These are phyloP conservation scores for Onychorhynchus coronatus DNA, from an alignment of 2,113 vertebrate species.

Conservation along the genomic window DNA sequence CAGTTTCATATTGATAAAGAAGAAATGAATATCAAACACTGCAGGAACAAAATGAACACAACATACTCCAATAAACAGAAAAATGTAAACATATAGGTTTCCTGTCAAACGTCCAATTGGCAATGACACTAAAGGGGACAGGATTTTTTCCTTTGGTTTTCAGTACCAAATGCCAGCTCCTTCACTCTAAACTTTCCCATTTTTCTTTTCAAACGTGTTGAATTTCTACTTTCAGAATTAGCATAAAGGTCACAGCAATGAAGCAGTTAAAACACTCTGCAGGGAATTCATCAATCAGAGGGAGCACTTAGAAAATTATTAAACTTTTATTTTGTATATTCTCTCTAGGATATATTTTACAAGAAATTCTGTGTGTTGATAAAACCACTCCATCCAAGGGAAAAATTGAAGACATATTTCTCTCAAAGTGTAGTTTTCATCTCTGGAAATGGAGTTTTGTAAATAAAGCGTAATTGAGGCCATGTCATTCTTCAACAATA, in stretches of 20 bases:
- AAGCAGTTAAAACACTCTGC: neutral
- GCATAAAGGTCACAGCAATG: neutral
- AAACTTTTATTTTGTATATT: neutral
- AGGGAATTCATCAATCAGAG: neutral
- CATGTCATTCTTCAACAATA: neutral
- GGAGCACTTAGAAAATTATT: neutral
- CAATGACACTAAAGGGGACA: neutral
- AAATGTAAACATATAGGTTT: neutral
- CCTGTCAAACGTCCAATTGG: neutral
- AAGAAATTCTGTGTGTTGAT: neutral
- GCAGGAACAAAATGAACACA: neutral
- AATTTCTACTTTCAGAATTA: neutral
- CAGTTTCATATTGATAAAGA: neutral
- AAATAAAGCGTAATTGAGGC: constrained; percentile 17
- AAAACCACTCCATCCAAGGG: neutral
- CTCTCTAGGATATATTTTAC: neutral
- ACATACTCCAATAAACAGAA: neutral
- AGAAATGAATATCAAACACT: neutral
- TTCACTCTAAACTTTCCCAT: neutral
- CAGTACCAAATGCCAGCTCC: neutral
- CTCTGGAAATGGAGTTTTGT: neutral
- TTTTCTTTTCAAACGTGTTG: neutral
- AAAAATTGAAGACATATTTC: constrained; percentile 37
- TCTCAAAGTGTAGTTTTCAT: neutral
- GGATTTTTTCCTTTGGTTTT: neutral